phyloP scores from a whole-genome alignment of 2,113 vertebrate genomes.

The Podiceps cristatus region DNA sequence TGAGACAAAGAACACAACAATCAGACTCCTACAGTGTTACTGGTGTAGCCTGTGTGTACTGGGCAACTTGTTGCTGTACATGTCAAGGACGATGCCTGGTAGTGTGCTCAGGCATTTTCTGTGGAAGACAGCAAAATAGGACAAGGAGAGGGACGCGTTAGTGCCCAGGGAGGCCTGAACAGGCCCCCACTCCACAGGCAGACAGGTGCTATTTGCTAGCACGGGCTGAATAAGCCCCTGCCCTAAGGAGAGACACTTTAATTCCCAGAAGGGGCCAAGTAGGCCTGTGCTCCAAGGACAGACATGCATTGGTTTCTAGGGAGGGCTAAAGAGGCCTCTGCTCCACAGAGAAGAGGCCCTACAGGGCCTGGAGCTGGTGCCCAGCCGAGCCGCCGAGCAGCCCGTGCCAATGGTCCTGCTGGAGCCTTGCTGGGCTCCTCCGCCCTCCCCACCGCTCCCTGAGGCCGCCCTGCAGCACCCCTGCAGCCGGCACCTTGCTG shows the following conservation, averaged over 20 bases:
- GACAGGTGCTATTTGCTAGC: neutral
- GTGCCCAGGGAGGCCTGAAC: neutral
- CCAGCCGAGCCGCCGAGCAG: rapidly evolving
- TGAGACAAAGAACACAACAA: slow-evolving; percentile 78
- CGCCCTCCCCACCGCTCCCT: no score
- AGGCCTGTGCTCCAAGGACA: neutral
- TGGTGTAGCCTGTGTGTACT: slow-evolving; percentile 30
- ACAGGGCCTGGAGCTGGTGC: neutral
- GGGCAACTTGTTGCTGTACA: slow-evolving; percentile 82
- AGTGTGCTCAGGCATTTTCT: slow-evolving; percentile 80
- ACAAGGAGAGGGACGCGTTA: neutral
- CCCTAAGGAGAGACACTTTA: neutral
- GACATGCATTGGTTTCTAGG: neutral
- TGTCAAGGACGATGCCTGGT: slow-evolving; percentile 79
- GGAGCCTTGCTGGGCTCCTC: neutral
- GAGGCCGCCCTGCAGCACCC: no score
- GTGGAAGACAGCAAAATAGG: slow-evolving; percentile 57
- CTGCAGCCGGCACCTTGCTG: neutral
- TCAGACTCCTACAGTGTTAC: neutral
- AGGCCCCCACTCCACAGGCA: neutral
- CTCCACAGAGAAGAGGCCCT: neutral
- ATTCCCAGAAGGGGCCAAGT: neutral
- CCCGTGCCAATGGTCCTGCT: rapidly evolving
- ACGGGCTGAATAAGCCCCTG: neutral
- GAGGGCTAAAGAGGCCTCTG: neutral